Percentiles rank a stretch among this genome's conserved stretches.
phyloP scores from a whole-genome alignment of 2,888 invertebrate species.

The Spilarctia lutea region DNA sequence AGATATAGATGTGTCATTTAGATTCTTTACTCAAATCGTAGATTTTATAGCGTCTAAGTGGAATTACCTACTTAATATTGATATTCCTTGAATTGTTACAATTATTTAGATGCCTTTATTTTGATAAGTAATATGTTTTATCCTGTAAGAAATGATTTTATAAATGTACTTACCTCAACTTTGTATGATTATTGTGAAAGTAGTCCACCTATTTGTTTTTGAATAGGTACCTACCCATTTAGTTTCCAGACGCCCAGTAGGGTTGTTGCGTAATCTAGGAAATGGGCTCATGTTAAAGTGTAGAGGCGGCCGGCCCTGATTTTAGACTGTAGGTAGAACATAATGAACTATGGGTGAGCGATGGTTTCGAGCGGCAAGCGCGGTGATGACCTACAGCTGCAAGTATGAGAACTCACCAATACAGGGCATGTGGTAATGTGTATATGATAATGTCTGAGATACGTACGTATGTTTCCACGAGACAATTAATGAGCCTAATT shows the following conservation, averaged over 20 bases:
- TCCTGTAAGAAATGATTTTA: constrained; percentile 63
- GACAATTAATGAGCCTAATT: constrained; percentile 79
- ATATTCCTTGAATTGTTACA: constrained; percentile 61
- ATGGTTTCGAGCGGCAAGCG: constrained; percentile 18
- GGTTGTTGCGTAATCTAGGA: constrained; percentile 42
- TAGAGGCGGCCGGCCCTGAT: constrained; percentile 24
- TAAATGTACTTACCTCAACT: constrained; percentile 58
- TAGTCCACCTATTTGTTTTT: constrained; percentile 61
- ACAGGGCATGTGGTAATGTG: constrained; percentile 61
- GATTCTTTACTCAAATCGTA: constrained; percentile 74
- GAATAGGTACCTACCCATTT: constrained; percentile 56
- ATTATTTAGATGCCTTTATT: constrained; percentile 81
- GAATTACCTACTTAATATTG: constrained; percentile 37
- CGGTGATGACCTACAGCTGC: constrained; percentile 33
- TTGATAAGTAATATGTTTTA: constrained; percentile 77
- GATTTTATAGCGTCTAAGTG: constrained; percentile 64
- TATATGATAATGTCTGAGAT: constrained; percentile 61
- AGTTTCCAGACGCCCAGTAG: constrained; percentile 47
- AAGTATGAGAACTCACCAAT: constrained; percentile 47
- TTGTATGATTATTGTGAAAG: constrained; percentile 58
- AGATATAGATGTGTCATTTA: constrained; percentile 76
- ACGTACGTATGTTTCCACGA: constrained; percentile 73
- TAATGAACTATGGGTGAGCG: background rate
- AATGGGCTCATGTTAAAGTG: constrained; percentile 27
- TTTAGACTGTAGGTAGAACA: background rate